A percentile compares a stretch with the other conserved stretches of the same genome.
Evolutionary conservation across 1,140 invertebrate genomes (phyloP).

Genomic region (Ruditapes philippinarum): DNA sequence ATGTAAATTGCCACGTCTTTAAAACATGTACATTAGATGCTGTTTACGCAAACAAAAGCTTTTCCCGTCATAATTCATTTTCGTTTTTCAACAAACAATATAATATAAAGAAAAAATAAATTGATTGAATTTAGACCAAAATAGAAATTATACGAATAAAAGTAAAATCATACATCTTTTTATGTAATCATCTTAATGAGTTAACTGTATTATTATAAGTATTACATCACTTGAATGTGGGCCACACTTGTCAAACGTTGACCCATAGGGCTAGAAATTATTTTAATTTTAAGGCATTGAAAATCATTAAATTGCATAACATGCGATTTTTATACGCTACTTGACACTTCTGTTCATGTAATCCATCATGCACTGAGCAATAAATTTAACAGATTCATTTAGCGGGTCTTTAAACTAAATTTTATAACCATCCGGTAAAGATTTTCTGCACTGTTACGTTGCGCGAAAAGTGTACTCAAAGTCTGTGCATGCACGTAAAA

Average conservation of each 20-base stretch:
- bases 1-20: no score
- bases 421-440: conserved; percentile 34
- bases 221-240: not conserved
- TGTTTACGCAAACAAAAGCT: no score
- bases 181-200: no score
- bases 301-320: not conserved
- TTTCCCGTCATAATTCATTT: no score
- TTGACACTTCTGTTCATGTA: conserved; percentile 15
- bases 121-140: no score
- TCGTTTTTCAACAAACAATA: no score
- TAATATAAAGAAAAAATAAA: no score
- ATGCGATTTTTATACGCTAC: conserved; percentile 1
- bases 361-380: conserved; percentile 10
- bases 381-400: conserved; percentile 24
- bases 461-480: conserved; percentile 46
- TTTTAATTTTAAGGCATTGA: not conserved
- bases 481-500: conserved; percentile 12
- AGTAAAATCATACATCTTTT: no score
- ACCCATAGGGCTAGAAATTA: conserved; percentile 13
- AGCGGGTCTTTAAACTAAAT: conserved; percentile 19
- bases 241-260: not conserved
- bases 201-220: no score
- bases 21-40: no score
- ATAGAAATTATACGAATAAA: no score
- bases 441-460: conserved; percentile 31